Evolutionary conservation across 2,888 invertebrate genomes (phyloP).

Genomic region (Resseliella maxima): DNA sequence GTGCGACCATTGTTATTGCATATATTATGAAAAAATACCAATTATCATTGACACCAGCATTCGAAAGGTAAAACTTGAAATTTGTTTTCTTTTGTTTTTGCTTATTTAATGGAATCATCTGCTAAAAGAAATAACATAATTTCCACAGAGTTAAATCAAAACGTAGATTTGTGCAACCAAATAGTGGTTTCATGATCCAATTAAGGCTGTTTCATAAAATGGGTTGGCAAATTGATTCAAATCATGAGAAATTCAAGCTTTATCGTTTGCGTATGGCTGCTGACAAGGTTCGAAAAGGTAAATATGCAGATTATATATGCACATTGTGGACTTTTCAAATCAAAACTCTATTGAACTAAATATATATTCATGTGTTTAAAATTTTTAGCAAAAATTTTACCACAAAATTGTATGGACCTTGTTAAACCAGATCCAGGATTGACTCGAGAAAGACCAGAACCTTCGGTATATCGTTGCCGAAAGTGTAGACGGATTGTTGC

Average conservation of each 20-base stretch:
- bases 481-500: slow-evolving; percentile 87
- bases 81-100: too few relatives aligned
- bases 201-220: slow-evolving; percentile 80
- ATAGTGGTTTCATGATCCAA: slow-evolving; percentile 83
- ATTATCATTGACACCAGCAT: slow-evolving; percentile 79
- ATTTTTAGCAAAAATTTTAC: slow-evolving; percentile 81
- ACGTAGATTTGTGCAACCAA: slow-evolving; percentile 80
- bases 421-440: slow-evolving; percentile 84
- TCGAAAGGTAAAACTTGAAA: slow-evolving; percentile 69
- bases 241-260: slow-evolving; percentile 77
- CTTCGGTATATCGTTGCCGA: slow-evolving; percentile 84
- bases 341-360: not conserved
- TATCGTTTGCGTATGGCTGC: slow-evolving; percentile 84
- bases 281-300: slow-evolving; percentile 81
- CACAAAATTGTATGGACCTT: slow-evolving; percentile 80
- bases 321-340: too few relatives aligned
- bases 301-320: slow-evolving; percentile 44
- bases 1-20: slow-evolving; percentile 87
- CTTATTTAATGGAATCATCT: too few relatives aligned
- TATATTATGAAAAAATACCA: slow-evolving; percentile 88
- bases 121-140: not conserved
- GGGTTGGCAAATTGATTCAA: slow-evolving; percentile 77
- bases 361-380: slow-evolving; percentile 32
- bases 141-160: slow-evolving; percentile 73
- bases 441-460: slow-evolving; percentile 80